Conservation (phyloP, 2,888 invertebrate species). For the Erebia palarica region DNA sequence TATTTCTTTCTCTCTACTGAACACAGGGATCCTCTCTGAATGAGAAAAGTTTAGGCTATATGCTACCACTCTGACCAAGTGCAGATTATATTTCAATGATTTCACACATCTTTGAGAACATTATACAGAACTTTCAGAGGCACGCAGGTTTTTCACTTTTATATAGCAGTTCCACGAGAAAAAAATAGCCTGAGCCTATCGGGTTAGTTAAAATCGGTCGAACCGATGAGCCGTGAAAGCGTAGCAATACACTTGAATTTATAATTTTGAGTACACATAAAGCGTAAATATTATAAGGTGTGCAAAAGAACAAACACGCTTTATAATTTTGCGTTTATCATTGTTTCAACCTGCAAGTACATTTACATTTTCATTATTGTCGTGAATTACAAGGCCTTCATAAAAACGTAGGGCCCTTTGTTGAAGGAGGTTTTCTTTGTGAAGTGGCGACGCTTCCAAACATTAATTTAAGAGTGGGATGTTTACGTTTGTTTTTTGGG, state of each 20-base stretch:
- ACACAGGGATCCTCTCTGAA: too few species aligned
- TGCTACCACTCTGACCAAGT: too few species aligned
- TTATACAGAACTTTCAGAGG: too few species aligned
- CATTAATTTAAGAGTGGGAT: slow-evolving; percentile 33
- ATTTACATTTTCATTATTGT: slow-evolving; percentile 44
- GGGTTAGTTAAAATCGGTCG: background rate
- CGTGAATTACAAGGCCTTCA: slow-evolving; percentile 39
- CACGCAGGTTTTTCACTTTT: too few species aligned
- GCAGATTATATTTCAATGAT: too few species aligned
- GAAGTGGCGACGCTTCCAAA: slow-evolving; percentile 33
- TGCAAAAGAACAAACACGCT: slow-evolving; percentile 21
- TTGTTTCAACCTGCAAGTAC: slow-evolving; percentile 39
- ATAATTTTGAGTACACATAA: background rate
- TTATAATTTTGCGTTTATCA: slow-evolving; percentile 44
- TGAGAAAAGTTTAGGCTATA: too few species aligned
- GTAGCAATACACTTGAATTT: too few species aligned
- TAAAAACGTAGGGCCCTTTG: slow-evolving; percentile 37
- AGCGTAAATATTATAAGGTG: background rate
- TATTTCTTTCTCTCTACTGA: too few species aligned
- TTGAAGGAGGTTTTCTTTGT: slow-evolving; percentile 35
- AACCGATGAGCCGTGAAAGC: background rate
- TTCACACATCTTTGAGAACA: too few species aligned
- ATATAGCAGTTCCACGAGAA: too few species aligned
- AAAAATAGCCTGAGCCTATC: too few species aligned
- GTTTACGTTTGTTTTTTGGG: slow-evolving; percentile 24